Evolutionary conservation across 2,888 invertebrate genomes (phyloP), one percentile per base, ranked within the genome.

Genomic region (Eilema griseolum): DNA sequence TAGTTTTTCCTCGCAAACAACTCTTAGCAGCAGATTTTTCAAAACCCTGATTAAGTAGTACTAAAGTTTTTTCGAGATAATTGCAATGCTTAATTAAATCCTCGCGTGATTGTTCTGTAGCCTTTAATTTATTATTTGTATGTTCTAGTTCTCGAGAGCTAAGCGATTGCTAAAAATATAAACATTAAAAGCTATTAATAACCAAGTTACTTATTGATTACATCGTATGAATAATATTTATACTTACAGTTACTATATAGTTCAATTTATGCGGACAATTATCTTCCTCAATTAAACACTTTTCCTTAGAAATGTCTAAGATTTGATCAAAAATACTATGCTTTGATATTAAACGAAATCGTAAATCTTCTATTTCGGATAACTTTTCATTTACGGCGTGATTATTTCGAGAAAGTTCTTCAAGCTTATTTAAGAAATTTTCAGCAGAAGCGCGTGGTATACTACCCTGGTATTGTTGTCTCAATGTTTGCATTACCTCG

Each of bases 401-500:
- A 31, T 87, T 88, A 84, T 92, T 92, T 20, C 88, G 86, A 60
- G 84, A 83, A 46, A 90, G 60, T 68, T 93, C 92, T 87, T 92
- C 90, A 20, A 89, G 74, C 76, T 86, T 89, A 66, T 90, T 90
- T 2, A 92, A 67, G 83, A 92, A 93, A 69, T 89, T 91, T 85
- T 95, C 95, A 23, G 93, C 74, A 1, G 92, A 90, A 41, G 85
- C 81, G 7, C 93, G 72, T 5, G 95, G 95, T 70, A 95, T 57
- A 75, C 90, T 84, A 28, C 95, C 94, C 75, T 94, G 92, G 80
- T 95, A 95, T 79, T 95, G 95, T 69, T 92, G 89, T 66, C 94
- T 86, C 14, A 95, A 79, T 24, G 85, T 83, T 83, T 93, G 91
- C 83, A 95, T 82, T 56, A 93, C 83, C 80, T 93, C 90, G 72